phyloP scores from a whole-genome alignment of 2,797 vertebrate genomes.

The Pseudochaenichthys georgianus region DNA sequence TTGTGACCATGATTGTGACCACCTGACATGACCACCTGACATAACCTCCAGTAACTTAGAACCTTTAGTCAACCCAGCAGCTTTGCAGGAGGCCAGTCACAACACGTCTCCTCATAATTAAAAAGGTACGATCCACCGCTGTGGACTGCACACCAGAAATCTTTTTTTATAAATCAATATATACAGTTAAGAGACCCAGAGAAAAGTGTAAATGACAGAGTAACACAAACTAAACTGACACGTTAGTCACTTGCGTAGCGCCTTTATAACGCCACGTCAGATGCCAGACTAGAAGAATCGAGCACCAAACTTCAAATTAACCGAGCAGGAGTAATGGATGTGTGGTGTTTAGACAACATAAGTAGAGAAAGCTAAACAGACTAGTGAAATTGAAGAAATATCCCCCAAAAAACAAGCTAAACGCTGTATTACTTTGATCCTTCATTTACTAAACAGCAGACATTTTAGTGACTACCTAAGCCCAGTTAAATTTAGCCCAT shows the following conservation, averaged over 20 bases:
- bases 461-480: not conserved
- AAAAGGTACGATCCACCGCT: not conserved
- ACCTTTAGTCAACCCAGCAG: not conserved
- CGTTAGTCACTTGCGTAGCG: slow-evolving; percentile 69
- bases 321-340: slow-evolving; percentile 17
- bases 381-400: not conserved
- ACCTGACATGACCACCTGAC: not conserved
- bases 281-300: slow-evolving; percentile 69
- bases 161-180: rapidly evolving
- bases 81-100: not conserved
- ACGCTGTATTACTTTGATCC: not conserved
- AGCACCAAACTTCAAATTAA: slow-evolving; percentile 34
- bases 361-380: not conserved
- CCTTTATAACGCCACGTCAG: slow-evolving; percentile 82
- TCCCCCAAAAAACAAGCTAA: not conserved
- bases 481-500: not conserved
- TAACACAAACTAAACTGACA: not conserved
- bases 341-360: not conserved
- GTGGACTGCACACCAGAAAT: not conserved
- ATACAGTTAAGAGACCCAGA: too few relatives aligned
- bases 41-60: slow-evolving; percentile 15
- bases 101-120: not conserved
- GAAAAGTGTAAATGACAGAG: not conserved
- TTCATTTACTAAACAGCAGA: not conserved
- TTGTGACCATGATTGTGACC: not conserved